Evolutionary conservation across 2,888 invertebrate genomes (phyloP).

Genomic region (Abscondita cerata): DNA sequence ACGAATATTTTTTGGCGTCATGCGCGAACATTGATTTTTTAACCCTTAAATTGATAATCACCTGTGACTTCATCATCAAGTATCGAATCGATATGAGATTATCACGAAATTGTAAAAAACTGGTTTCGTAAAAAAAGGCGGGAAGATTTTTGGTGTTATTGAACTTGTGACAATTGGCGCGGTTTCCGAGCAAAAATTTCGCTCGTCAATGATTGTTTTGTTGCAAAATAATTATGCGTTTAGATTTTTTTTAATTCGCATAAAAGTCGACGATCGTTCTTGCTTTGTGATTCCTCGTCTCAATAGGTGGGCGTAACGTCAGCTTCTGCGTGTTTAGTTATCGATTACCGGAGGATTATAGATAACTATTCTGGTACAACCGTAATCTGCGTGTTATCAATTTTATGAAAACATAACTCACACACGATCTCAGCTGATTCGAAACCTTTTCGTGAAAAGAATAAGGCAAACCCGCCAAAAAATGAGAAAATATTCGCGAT

Average conservation of each 20-base stretch:
- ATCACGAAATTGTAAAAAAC: no score
- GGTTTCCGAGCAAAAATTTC: no score
- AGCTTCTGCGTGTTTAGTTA: conserved; percentile 37
- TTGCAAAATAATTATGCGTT: not conserved
- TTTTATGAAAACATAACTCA: not conserved
- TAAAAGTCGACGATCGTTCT: conserved; percentile 3
- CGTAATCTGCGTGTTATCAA: not conserved
- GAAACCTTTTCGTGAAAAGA: conserved; percentile 12
- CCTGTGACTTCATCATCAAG: no score
- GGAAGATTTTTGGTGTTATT: conserved; percentile 2
- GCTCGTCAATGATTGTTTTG: no score
- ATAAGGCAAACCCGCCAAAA: conserved; percentile 46
- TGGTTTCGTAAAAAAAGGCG: not conserved
- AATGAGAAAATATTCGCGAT: conserved; percentile 52
- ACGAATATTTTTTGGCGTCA: no score
- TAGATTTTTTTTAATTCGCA: no score
- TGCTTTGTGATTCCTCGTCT: conserved; percentile 15
- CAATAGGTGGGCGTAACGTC: conserved; percentile 38
- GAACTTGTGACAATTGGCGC: conserved; percentile 4
- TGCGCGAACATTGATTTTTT: no score
- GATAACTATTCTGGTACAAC: not conserved
- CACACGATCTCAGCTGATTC: no score
- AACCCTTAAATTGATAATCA: no score
- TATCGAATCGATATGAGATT: no score
- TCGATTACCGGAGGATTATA: conserved; percentile 22